Evolutionary conservation across 2,888 invertebrate species (phyloP), one percentile per base, ranked within the genome.

Genomic region (Synergus japonicus): DNA sequence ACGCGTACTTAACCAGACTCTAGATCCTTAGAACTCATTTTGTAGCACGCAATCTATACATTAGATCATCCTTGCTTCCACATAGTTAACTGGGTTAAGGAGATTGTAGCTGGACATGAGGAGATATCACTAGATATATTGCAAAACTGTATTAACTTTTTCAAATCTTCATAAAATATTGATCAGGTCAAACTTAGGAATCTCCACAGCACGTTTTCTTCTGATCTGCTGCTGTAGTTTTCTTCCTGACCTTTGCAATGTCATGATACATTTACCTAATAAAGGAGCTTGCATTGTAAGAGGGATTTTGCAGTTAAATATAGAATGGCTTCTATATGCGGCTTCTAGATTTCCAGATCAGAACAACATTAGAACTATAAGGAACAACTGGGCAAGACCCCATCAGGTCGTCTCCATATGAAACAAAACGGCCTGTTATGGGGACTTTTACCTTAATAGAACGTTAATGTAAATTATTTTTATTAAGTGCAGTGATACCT

Each of bases 1-100:
- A 65, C 43, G 41, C 43, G 43, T 65, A 65, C 65, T 65, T 65
- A 65, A n/a, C 37, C 22, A 22, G 69, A 29, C 12, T 13, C 46
- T 69, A 22, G 49, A 73, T 73, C 69, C 37, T 69, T 9, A 73
- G 37, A 73, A 54, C 54, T 15, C 49, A 73, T 54, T 66, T 66
- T 66, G 66, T 66, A 66, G 44, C 66, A 66, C 66, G 49, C 49
- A 73, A 73, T 54, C 69, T 73, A 2, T 37, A 29, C 69, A 73
- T 73, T 73, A 73, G 69, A 73, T 73, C 69, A 73, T 73, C 49
- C 46, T 69, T 69, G 67, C 29, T 46, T 49, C 46, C 37, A n/a
- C 37, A 29, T 73, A 37, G 54, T 54, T 73, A 73, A 73, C 37
- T 73, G 54, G 73, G 73, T 73, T 73, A 73, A 54, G 54, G 54